phyloP scores from a whole-genome alignment of 1,140 invertebrate genomes.

The Drosophila watanabei region DNA sequence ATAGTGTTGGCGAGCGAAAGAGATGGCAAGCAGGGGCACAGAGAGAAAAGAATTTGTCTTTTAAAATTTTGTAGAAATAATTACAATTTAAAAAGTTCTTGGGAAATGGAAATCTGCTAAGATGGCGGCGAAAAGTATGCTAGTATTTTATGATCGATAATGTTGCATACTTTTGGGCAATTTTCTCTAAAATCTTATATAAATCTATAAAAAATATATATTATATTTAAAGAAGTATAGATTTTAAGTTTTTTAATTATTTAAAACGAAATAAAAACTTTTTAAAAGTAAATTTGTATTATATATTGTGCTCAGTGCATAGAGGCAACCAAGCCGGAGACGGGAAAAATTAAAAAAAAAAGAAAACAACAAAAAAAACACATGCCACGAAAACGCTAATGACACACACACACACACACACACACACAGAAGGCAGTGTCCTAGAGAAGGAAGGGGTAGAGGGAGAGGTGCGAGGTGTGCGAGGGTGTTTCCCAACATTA shows the following conservation, averaged over 20 bases:
- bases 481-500: slow-evolving; percentile 38
- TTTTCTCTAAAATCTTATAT: not conserved
- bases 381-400: slow-evolving; percentile 60
- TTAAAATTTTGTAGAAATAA: not conserved
- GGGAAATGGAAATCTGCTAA: no score
- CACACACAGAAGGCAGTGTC: slow-evolving; percentile 13
- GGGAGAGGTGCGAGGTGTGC: not conserved
- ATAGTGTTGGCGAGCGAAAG: not conserved
- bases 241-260: no score
- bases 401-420: slow-evolving; percentile 26
- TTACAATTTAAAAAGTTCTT: no score
- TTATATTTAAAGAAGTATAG: no score
- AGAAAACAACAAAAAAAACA: slow-evolving; percentile 31
- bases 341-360: slow-evolving; percentile 25
- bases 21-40: not conserved
- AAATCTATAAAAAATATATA: no score
- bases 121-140: not conserved
- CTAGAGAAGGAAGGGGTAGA: slow-evolving; percentile 14
- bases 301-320: not conserved
- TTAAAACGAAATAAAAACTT: not conserved
- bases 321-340: slow-evolving; percentile 9
- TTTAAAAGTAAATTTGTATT: not conserved
- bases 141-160: not conserved
- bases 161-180: not conserved
- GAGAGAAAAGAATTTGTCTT: not conserved